Evolutionary conservation across 2,113 vertebrate species (phyloP), one percentile per base, ranked within the genome.

Genomic region (crab-eating macaque (Macaca fascicularis)): DNA sequence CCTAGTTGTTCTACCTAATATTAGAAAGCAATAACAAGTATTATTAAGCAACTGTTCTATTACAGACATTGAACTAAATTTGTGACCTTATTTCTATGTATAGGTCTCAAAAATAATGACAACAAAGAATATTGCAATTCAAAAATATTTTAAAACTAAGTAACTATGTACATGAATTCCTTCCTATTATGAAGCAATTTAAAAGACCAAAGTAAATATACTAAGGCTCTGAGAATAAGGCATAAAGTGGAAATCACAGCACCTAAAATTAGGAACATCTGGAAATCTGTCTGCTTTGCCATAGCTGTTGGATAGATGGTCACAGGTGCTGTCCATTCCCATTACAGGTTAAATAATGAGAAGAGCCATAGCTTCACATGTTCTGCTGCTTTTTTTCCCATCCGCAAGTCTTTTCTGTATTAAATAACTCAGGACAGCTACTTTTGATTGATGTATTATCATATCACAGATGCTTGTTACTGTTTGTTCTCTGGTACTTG

Each of bases 241-340:
- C 19, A 45, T 35, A 40, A 48, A 67, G 40, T 48, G 16, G 45
- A 89, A 85, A 75, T 19, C 16, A 61, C 9, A 72, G 27, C 12
- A 22, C 72, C 38, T 57, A 25, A 35, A 45, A 61, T 40, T n/a
- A 76, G 50, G 43, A 75, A 6, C 17, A 1, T 38, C 69, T 64
- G 14, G 25, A 52, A 84, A 55, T 67, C 40, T 8, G 48, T 16
- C 32, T 40, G 35, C 8, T 12, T 12, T 64, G 61, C 38, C 0
- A 10, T 67, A 5, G 23, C 20, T 45, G 3, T 27, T 32, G 30
- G 43, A 10, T 5, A 4, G 23, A 17, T 59, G 8, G n/a, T 32
- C 52, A 20, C 45, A 40, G 2, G 8, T 5, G 19, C 25, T 57
- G 16, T 8, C 11, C 4, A 0, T 5, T 80, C 12, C 8, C 2